Base-by-base conservation (phyloP, 2,113 vertebrate species). In the Craseonycteris thonglongyai region DNA sequence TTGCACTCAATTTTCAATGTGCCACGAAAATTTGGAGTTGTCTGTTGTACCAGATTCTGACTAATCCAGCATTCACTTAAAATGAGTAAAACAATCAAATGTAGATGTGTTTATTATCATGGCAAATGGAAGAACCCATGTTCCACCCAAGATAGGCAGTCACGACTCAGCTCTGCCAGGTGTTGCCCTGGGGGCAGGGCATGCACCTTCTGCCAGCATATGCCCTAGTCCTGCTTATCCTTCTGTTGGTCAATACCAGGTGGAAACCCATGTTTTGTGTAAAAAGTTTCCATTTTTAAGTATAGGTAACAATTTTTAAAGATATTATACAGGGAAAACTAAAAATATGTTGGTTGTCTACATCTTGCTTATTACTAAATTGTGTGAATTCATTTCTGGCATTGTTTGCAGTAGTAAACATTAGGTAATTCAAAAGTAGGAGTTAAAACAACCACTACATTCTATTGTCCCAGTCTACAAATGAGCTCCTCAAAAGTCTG, bases 121-220 rank as follows among this genome's bases (percentile, higher is more conserved):
- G 9, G 58, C 8, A 63, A 68, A 51, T 47, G 30, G 38, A 40
- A 45, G 56, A 61, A 56, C 28, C 38, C 40, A 33, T 19, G 78
- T 45, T 47, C 51, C 80, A n/a, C 21, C 28, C 21, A 35, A 56
- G 21, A 19, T 4, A n/a, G 12, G 40, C 2, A 63, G 33, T 18
- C 19, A 54, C n/a, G 21, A 22, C 24, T 82, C 0, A 1, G 30
- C 2, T 33, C 45, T 63, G 59, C 26, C 76, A 33, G 0, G 1
- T 16, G 19, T 12, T n/a, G 63, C 42, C 22, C 42, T 54, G 5
- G 0, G 5, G 33, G 61, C 28, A n/a, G 5, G 33, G 61, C 28
- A n/a, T 2, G 1, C 2, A 28, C 6, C 35, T 28, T 19, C 7
- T 22, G 49, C 19, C n/a, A 51, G 30, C 2, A 47, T 0, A 5